phyloP scores from a whole-genome alignment of 2,888 invertebrate species.

The Pyrochroa serraticornis region DNA sequence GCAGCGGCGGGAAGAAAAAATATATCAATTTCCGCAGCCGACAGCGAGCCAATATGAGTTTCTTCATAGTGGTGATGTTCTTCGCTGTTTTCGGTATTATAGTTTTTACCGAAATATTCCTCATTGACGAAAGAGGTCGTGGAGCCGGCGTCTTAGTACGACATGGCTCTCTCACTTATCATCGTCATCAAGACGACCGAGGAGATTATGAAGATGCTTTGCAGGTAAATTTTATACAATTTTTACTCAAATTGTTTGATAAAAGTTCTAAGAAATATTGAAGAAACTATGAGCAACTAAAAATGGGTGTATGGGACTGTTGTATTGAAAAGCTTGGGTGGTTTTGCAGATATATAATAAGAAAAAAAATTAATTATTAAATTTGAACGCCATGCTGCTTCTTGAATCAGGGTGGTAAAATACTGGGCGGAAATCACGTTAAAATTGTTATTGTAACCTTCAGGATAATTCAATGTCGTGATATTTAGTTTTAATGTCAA shows the following conservation, averaged over 20 bases:
- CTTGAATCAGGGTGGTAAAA: too few relatives aligned
- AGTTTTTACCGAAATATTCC: constrained; percentile 83
- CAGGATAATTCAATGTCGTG: neutral
- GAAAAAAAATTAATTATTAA: too few relatives aligned
- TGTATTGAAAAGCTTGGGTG: too few relatives aligned
- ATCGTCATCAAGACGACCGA: constrained; percentile 59
- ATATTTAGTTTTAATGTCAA: neutral
- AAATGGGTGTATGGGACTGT: too few relatives aligned
- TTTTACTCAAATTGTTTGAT: neutral
- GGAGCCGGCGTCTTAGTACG: constrained; percentile 61
- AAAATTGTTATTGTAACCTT: too few relatives aligned
- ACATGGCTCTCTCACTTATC: constrained; percentile 62
- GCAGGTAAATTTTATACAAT: constrained; percentile 44
- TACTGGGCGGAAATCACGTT: too few relatives aligned
- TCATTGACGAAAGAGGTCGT: constrained; percentile 68
- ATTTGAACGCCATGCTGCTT: too few relatives aligned
- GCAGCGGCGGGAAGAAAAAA: constrained; percentile 50
- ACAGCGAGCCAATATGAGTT: constrained; percentile 86
- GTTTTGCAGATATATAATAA: too few relatives aligned
- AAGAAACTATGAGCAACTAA: neutral
- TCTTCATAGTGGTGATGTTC: constrained; percentile 89
- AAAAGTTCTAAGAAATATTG: constrained; percentile 1
- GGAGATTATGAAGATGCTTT: constrained; percentile 75
- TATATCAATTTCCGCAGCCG: constrained; percentile 61
- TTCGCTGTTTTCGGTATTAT: constrained; percentile 88